Evolutionary conservation across 2,113 vertebrate species (phyloP), one percentile per base, ranked within the genome.

Genomic region (Nansenia antarctica): DNA sequence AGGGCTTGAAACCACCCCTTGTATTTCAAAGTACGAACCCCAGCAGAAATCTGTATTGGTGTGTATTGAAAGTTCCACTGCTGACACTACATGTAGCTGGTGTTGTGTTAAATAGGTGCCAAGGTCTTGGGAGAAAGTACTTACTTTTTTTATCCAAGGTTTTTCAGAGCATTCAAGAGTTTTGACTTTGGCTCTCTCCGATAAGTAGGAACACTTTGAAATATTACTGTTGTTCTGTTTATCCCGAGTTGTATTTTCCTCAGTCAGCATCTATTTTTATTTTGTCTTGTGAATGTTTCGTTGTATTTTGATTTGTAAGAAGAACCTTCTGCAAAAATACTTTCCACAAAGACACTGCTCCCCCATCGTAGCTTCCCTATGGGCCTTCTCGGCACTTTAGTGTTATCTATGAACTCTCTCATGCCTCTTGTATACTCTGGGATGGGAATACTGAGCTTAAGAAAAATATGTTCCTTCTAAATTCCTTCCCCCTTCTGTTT

Each of bases 81-180:
- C 80, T 79, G 74, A 80, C 80, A 77, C 72, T 42, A 52, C 32
- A 71, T 70, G 77, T 78, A 83, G 72, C 84, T 83, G 84, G 69
- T 81, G 45, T 76, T 77, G 66, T 70, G 47, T 55, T 47, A 0
- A 64, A 67, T 59, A 34, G 37, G 30, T 64, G 81, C 82, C 74
- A 73, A 68, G 27, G 69, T 49, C 54, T 1, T n/a, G 2, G 68
- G 49, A 73, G 65, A 74, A 74, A 73, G 60, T 61, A 69, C 45
- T 37, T 72, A 74, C 58, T 67, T 74, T 77, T 86, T 84, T 86
- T 67, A 79, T 65, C 20, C 6, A 22, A 2, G 45, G 15, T 49
- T 49, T n/a, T n/a, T n/a, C 45, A 22, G 14, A 42, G 37, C 37
- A 14, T 4, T 15, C 34, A 35, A n/a, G 7, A 15, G 18, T 7